phyloP scores from a whole-genome alignment of 2,888 invertebrate species.

The Zhengitettix transpicula region DNA sequence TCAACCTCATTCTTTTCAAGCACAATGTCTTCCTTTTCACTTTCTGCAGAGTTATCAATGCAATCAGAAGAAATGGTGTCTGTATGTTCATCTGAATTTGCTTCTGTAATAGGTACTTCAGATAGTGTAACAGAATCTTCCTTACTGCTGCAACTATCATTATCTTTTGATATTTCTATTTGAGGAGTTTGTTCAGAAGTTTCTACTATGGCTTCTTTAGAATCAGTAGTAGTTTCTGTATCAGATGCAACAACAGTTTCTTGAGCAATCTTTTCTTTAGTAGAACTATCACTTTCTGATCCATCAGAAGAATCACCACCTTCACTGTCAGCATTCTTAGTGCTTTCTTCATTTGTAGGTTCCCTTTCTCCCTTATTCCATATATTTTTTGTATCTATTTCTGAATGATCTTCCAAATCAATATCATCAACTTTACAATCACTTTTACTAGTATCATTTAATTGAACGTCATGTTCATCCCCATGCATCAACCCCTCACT shows the following conservation, averaged over 20 bases:
- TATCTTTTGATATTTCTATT: too few species aligned
- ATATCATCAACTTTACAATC: conserved; percentile 4
- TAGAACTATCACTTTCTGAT: too few species aligned
- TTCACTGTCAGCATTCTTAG: not conserved
- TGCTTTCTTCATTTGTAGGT: not conserved
- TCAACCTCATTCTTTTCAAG: too few species aligned
- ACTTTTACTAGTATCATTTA: conserved; percentile 1
- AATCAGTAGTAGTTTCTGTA: too few species aligned
- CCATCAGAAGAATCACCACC: not conserved
- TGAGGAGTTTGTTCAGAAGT: too few species aligned
- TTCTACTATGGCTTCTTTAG: too few species aligned
- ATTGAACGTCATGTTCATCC: not conserved
- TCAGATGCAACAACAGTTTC: too few species aligned
- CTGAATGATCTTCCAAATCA: conserved; percentile 6
- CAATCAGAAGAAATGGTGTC: too few species aligned
- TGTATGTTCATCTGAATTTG: not conserved
- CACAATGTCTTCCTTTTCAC: too few species aligned
- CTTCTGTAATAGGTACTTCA: not conserved
- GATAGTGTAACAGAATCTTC: not conserved
- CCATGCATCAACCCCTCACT: conserved; percentile 10
- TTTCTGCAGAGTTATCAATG: too few species aligned
- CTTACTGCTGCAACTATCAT: too few species aligned
- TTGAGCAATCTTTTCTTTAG: too few species aligned
- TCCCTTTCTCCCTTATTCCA: conserved; percentile 1
- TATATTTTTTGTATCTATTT: not conserved